Percentiles rank a stretch among this genome's conserved stretches.
Conservation (phyloP, 1,140 invertebrate genomes). For the Zaprionus nigranus region DNA sequence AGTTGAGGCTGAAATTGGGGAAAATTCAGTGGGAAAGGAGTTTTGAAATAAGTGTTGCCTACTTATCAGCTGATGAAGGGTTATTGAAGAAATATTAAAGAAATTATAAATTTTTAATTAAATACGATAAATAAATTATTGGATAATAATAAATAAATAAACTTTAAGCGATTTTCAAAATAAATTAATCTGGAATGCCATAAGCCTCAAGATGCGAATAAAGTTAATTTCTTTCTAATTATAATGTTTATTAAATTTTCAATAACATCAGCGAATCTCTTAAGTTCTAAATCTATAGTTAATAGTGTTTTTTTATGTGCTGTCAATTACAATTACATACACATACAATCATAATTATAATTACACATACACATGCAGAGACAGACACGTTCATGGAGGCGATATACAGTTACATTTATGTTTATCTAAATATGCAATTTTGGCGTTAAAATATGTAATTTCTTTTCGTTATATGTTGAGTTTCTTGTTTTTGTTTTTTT, state of each 20-base stretch:
- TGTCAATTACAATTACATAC: conserved; percentile 52
- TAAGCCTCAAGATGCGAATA: too few species aligned
- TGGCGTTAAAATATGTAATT: conserved; percentile 71
- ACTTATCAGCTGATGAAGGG: too few species aligned
- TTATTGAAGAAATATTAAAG: too few species aligned
- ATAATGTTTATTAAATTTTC: conserved; percentile 74
- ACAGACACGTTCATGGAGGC: conserved; percentile 47
- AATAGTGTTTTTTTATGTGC: conserved; percentile 67
- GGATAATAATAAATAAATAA: too few species aligned
- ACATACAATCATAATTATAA: conserved; percentile 36
- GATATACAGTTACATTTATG: conserved; percentile 36
- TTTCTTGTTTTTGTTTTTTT: conserved; percentile 4
- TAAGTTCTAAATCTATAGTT: conserved; percentile 71
- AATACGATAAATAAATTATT: too few species aligned
- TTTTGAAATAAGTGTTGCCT: neutral
- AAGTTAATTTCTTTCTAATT: conserved; percentile 49
- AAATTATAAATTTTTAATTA: too few species aligned
- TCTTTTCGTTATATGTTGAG: conserved; percentile 36
- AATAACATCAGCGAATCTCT: conserved; percentile 81
- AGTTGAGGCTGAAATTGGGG: neutral
- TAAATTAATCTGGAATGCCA: too few species aligned
- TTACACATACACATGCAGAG: conserved; percentile 57
- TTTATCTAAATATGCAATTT: conserved; percentile 45
- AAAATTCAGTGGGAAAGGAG: neutral
- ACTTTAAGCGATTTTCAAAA: too few species aligned